Base-by-base conservation (phyloP, 37 sponge, comb jelly and placozoan species). In the Petrosia ficiformis region DNA sequence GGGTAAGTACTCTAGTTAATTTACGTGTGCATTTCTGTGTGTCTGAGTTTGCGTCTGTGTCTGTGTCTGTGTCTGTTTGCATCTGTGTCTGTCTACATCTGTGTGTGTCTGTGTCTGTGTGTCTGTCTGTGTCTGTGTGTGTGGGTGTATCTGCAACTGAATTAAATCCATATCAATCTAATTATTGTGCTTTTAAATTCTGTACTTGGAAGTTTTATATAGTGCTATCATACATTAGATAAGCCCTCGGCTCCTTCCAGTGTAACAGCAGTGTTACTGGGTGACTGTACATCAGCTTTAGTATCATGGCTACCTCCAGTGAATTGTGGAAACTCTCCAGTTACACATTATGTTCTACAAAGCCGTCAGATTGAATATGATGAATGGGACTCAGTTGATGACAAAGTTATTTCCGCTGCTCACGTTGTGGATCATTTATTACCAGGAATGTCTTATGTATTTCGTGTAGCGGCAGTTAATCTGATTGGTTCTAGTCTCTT, bases 391-490 rank as follows among this genome's bases (percentile, higher is more conserved):
- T n/a, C 42, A 39, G 91, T 67, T 4, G 37, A 30, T 52, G 38
- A 64, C 10, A 19, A 26, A 30, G 44, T 74, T 29, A 70, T 76
- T n/a, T 54, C 71, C 19, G 72, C 88, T 16, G 89, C 89, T 26
- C 80, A 79, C 59, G 84, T 89, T 21, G 73, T 89, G 41, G 89
- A 89, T 34, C 69, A 79, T 73, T 61, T 92, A 36, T 19, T 76
- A 1, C 83, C 79, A 19, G 76, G 77, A 1, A 65, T 67, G 63
- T 37, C 65, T 22, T 86, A 92, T 66, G 38, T 83, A 36, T 92
- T 92, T 54, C 40, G 92, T 71, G 92, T 92, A 40, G 42, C 80
- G 24, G 87, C 92, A 3, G 71, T 80, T 3, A 92, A 92, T 66
- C 44, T 74, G 26, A 65, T 86, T 19, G 87, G 92, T 26, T n/a